A percentile compares a stretch with the other conserved stretches of the same genome.
Evolutionary conservation across 2,797 vertebrate genomes (phyloP).

Genomic region (Micropoecilia bifurca): DNA sequence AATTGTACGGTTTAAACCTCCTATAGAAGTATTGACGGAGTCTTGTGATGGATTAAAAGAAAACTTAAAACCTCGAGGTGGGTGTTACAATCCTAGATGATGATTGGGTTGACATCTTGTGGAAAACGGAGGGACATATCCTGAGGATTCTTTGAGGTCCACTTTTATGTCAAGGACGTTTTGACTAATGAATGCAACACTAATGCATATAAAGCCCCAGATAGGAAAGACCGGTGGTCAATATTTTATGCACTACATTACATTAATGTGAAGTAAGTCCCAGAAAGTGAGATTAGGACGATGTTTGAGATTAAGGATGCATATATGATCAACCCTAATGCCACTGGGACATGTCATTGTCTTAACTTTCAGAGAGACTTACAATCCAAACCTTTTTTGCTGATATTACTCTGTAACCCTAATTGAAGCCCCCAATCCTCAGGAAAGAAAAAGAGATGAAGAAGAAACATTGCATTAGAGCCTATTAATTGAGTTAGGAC

Average conservation of each 20-base stretch:
- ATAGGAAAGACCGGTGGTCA: conserved; percentile 64
- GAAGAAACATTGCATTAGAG: conserved; percentile 77
- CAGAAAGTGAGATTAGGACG: conserved; percentile 61
- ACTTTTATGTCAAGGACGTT: conserved; percentile 67
- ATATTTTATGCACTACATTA: conserved; percentile 72
- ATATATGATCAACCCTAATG: conserved; percentile 68
- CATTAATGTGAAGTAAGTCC: conserved; percentile 65
- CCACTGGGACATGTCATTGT: conserved; percentile 73
- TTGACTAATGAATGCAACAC: conserved; percentile 72
- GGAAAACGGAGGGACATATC: conserved; percentile 35
- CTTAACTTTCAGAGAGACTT: conserved; percentile 67
- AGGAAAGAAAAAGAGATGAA: conserved; percentile 72
- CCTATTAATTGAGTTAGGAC: conserved; percentile 78
- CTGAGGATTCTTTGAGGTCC: conserved; percentile 29
- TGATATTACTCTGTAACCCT: conserved; percentile 65
- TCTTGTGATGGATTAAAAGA: conserved; percentile 45
- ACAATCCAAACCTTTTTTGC: conserved; percentile 68
- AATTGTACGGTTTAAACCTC: conserved; percentile 46
- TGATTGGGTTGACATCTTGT: conserved; percentile 56
- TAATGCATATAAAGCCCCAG: conserved; percentile 59
- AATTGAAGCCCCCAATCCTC: conserved; percentile 70
- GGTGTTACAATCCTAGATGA: conserved; percentile 26
- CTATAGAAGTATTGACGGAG: conserved; percentile 38
- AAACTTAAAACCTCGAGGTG: conserved; percentile 42
- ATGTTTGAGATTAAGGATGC: conserved; percentile 71